Conservation (phyloP, 1,140 invertebrate genomes). For the Calosoma granatense region DNA sequence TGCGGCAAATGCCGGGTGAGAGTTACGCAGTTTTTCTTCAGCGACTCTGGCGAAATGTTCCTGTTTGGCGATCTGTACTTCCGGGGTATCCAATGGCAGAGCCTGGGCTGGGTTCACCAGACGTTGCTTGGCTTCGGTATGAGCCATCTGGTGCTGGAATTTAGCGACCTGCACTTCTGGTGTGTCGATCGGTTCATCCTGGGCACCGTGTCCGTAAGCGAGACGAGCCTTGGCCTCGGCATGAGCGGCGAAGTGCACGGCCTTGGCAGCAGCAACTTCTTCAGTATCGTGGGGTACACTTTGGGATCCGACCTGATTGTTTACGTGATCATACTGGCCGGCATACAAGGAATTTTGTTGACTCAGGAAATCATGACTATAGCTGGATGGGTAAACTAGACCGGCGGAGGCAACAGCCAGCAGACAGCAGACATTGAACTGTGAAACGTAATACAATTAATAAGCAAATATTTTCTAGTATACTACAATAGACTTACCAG, state of each 20-base stretch:
- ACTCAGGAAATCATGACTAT: too few species aligned
- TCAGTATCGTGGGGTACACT: neutral
- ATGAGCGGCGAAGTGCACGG: neutral
- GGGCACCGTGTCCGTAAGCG: neutral
- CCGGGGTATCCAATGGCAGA: neutral
- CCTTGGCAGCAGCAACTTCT: neutral
- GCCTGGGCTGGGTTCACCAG: neutral
- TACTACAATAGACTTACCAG: too few species aligned
- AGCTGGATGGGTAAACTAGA: too few species aligned
- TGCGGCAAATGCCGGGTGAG: neutral
- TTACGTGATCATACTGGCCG: too few species aligned
- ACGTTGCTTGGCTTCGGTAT: neutral
- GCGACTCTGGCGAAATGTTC: neutral
- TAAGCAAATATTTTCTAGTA: too few species aligned
- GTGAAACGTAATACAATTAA: too few species aligned
- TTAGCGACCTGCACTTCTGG: neutral
- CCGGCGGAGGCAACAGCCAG: too few species aligned
- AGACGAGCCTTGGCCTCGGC: neutral
- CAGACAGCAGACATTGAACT: too few species aligned
- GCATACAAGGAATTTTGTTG: too few species aligned
- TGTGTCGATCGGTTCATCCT: neutral
- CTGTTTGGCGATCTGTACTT: neutral
- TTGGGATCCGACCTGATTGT: neutral
- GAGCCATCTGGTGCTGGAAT: neutral
- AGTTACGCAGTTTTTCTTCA: neutral